Evolutionary conservation across 2,888 invertebrate species (phyloP).

Genomic region (Lasius platythorax): DNA sequence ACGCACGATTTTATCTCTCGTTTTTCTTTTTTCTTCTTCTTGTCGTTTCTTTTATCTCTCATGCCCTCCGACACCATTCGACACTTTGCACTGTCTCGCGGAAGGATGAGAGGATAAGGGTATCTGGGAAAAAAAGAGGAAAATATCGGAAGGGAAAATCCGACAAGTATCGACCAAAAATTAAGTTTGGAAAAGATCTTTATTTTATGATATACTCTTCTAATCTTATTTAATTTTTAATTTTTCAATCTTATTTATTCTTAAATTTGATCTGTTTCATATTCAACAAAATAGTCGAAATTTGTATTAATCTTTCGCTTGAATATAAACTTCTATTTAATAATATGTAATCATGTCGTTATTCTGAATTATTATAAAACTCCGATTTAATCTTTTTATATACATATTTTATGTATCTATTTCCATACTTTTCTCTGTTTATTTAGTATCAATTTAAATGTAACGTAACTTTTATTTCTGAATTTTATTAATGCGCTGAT

Average conservation of each 20-base stretch:
- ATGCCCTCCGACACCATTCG: neutral
- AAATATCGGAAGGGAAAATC: neutral
- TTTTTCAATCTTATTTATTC: neutral
- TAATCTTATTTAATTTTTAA: neutral
- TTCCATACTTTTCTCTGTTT: too few relatives aligned
- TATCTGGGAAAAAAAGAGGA: neutral
- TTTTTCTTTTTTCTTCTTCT: neutral
- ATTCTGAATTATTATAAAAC: neutral
- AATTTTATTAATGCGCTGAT: too few relatives aligned
- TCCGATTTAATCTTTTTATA: neutral
- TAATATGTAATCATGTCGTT: neutral
- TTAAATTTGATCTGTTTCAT: neutral
- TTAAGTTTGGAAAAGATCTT: neutral
- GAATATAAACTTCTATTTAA: neutral
- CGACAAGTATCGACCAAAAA: neutral
- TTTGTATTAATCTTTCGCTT: neutral
- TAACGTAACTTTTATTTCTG: too few relatives aligned
- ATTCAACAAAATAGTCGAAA: neutral
- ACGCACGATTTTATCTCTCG: slow-evolving; percentile 20
- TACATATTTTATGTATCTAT: too few relatives aligned
- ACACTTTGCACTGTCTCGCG: slow-evolving; percentile 1
- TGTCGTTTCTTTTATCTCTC: neutral
- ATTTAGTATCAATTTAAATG: too few relatives aligned
- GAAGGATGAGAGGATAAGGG: neutral
- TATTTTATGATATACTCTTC: neutral